Evolutionary conservation across 2,113 vertebrate species (phyloP).

Genomic region (Petrocephalus microphthalmus): DNA sequence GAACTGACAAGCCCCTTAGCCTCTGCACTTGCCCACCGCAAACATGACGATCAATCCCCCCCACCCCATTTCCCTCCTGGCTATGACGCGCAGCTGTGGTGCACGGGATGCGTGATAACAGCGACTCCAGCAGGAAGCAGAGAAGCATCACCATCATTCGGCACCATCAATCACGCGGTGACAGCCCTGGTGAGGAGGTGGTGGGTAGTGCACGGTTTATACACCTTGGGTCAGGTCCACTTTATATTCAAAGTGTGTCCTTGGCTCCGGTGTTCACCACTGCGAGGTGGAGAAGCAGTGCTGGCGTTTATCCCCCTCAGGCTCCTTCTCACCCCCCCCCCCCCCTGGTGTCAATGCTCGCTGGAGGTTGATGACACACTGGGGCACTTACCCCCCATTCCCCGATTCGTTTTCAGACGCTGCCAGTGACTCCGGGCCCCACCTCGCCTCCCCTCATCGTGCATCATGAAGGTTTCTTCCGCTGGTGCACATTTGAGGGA

Average conservation of each 20-base stretch:
- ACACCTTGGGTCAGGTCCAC: constrained; percentile 50
- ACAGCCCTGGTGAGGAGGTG: constrained; percentile 46
- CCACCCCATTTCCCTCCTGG: not conserved
- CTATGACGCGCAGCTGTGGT: not conserved
- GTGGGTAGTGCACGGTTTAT: constrained; percentile 39
- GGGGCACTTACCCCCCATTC: not conserved
- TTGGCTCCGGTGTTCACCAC: not conserved
- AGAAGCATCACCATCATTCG: constrained; percentile 26
- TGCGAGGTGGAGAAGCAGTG: not conserved
- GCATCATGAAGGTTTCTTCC: constrained; percentile 83
- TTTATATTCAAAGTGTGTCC: constrained; percentile 34
- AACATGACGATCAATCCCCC: not conserved
- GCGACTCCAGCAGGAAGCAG: constrained; percentile 19
- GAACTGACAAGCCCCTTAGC: not conserved
- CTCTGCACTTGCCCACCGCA: not conserved
- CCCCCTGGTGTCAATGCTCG: not conserved
- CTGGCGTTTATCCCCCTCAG: not conserved
- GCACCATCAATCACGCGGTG: constrained; percentile 56
- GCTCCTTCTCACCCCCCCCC: not conserved
- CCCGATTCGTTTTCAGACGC: not conserved
- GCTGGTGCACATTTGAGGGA: constrained; percentile 70
- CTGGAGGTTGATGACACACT: not conserved
- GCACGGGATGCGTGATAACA: not conserved
- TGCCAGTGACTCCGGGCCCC: not conserved
- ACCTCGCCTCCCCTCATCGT: constrained; percentile 53